phyloP scores from a whole-genome alignment of 1,140 invertebrate genomes.

The Phenacoccus solenopsis region DNA sequence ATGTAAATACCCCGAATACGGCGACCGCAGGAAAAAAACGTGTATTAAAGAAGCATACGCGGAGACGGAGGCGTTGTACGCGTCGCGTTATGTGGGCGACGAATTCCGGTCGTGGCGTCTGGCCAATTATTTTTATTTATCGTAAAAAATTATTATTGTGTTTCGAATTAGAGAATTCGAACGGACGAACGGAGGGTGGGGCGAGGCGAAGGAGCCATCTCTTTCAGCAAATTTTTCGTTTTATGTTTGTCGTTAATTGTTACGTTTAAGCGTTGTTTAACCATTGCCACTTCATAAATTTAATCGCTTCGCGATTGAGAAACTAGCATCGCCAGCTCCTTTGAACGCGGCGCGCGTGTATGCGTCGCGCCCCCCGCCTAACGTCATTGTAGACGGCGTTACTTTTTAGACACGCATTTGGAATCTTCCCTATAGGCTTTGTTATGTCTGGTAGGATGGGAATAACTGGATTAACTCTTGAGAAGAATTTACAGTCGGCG shows the following conservation, averaged over 20 bases:
- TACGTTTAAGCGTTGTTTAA: slow-evolving; percentile 18
- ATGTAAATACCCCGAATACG: too few species aligned
- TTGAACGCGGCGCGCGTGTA: background rate
- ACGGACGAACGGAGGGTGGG: background rate
- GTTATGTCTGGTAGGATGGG: too few species aligned
- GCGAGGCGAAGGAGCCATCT: slow-evolving; percentile 5
- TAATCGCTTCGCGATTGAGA: slow-evolving; percentile 7
- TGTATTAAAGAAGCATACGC: background rate
- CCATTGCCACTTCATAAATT: slow-evolving; percentile 17
- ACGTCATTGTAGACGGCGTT: too few species aligned
- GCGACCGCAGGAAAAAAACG: too few species aligned
- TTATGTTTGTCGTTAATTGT: slow-evolving; percentile 11
- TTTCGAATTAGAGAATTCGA: slow-evolving; percentile 13
- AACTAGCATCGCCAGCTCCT: background rate
- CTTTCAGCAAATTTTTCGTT: slow-evolving; percentile 15
- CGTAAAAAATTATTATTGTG: slow-evolving; percentile 16
- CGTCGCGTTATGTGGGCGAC: slow-evolving; percentile 13
- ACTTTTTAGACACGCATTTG: too few species aligned
- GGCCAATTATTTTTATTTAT: slow-evolving; percentile 17
- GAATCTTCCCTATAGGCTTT: too few species aligned
- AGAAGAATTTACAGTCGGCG: too few species aligned
- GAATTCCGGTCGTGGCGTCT: slow-evolving; percentile 11
- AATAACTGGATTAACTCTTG: too few species aligned
- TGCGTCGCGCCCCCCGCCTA: too few species aligned
- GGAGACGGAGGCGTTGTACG: background rate